Evolutionary conservation across 2,113 vertebrate genomes (phyloP).

Genomic region (Steatornis caripensis): DNA sequence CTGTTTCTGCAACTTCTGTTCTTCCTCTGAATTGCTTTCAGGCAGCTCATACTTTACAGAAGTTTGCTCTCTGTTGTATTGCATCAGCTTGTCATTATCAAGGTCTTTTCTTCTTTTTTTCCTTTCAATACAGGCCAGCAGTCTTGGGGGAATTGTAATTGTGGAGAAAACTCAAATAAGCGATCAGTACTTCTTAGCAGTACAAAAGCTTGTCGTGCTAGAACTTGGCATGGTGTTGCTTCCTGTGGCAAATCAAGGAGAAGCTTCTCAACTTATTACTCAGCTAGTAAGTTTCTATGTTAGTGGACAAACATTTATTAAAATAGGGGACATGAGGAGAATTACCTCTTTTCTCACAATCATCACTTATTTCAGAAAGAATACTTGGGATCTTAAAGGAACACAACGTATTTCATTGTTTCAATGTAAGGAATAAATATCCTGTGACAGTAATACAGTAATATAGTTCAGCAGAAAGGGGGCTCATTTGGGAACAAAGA

Average conservation of each 20-base stretch:
- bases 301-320: neutral
- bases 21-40: neutral
- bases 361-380: neutral
- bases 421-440: neutral
- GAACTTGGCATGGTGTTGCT: conserved; percentile 89
- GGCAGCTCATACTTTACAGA: neutral
- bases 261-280: conserved; percentile 85
- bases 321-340: neutral
- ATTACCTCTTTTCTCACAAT: neutral
- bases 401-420: neutral
- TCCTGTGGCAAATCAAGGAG: conserved; percentile 79
- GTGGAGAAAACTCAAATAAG: conserved; percentile 84
- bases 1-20: neutral
- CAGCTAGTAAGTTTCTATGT: conserved; percentile 79
- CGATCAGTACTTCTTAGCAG: conserved; percentile 83
- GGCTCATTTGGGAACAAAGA: neutral
- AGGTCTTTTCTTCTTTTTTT: neutral
- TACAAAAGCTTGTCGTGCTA: conserved; percentile 88
- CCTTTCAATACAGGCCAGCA: conserved; percentile 69
- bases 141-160: conserved; percentile 78
- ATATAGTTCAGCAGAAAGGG: neutral
- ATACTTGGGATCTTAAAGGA: neutral
- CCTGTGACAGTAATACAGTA: neutral
- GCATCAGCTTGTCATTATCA: neutral
- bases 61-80: neutral